These are phyloP conservation scores for Arvicanthis niloticus DNA, from an alignment of 2,113 vertebrate species.

Conservation along the genomic window DNA sequence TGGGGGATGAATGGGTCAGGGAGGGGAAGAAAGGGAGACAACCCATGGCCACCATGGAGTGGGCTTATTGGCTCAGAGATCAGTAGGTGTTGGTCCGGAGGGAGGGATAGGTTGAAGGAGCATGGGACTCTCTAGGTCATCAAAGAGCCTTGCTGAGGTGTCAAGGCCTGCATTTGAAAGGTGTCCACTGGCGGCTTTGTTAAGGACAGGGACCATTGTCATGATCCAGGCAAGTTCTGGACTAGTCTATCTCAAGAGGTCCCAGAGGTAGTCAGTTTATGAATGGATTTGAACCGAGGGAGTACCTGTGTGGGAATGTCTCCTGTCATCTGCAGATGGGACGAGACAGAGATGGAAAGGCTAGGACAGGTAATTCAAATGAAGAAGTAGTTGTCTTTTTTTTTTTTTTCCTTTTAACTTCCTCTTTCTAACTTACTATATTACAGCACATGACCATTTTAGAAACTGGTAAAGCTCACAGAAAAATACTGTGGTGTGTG, in stretches of 20 bases:
- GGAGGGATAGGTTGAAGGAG: background rate
- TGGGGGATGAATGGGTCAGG: background rate
- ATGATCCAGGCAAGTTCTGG: background rate
- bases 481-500: background rate
- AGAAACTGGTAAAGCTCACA: slow-evolving; percentile 1
- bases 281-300: background rate
- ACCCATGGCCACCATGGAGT: too few relatives aligned
- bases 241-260: background rate
- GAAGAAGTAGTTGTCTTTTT: background rate
- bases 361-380: background rate
- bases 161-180: background rate
- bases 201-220: background rate
- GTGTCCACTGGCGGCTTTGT: background rate
- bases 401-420: background rate
- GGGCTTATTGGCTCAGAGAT: background rate
- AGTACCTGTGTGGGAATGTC: background rate
- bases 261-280: background rate
- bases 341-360: background rate
- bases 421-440: slow-evolving; percentile 37
- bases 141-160: background rate
- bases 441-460: background rate
- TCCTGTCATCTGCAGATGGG: background rate
- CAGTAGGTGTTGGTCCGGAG: background rate
- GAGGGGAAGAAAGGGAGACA: background rate
- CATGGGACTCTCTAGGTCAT: accelerated